Evolutionary conservation across 1,140 invertebrate species (phyloP), one percentile per base, ranked within the genome.

Genomic region (Tenebrio molitor): DNA sequence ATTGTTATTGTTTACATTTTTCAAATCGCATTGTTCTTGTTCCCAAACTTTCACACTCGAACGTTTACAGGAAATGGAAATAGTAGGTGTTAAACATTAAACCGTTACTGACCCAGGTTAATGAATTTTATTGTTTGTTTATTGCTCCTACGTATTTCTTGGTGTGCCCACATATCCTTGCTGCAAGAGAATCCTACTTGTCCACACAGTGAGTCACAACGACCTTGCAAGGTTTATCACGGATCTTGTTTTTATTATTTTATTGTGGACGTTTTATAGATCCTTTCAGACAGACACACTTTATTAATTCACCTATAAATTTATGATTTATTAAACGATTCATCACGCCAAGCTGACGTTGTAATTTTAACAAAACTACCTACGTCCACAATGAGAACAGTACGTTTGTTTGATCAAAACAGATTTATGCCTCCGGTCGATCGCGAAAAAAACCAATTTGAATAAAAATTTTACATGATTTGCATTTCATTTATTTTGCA

Each of bases 71-170:
- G n/a, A n/a, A n/a, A n/a, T n/a, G n/a, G n/a, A n/a, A n/a, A n/a
- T n/a, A n/a, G n/a, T n/a, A n/a, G n/a, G n/a, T n/a, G n/a, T n/a
- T n/a, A n/a, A n/a, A n/a, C n/a, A n/a, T n/a, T n/a, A n/a, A n/a
- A n/a, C n/a, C n/a, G n/a, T n/a, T n/a, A 58, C 50, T 58, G 50
- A 58, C 23, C 50, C 23, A 29, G 50, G 50, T 58, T 29, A 58
- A 58, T 25, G 50, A 25, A 58, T 58, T 46, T 44, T 53, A 15
- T 23, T 58, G 50, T 58, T 58, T 58, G 50, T 58, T 58, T 58
- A 58, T 58, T 5, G 23, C 21, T 14, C 50, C 50, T 29, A 58
- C 50, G 50, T 25, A 25, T 58, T 58, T 58, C 23, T 58, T 29
- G 50, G 25, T 6, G 8, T 29, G 12, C 50, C 50, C 50, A 29